Conservation (phyloP, 2,888 invertebrate genomes). For the Caenorhabditis angaria region DNA sequence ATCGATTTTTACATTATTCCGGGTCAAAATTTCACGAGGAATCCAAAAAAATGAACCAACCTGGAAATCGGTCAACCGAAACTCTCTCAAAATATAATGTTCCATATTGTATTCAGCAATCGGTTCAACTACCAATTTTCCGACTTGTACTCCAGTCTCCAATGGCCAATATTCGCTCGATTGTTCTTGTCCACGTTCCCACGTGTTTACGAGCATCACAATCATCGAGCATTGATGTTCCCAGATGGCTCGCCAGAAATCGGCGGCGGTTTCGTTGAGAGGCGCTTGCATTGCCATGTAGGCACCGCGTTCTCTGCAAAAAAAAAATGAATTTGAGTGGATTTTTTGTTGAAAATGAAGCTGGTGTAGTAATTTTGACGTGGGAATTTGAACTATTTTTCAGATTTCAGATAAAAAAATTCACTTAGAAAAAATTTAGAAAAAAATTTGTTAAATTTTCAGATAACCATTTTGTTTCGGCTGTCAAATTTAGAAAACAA, state of each 20-base stretch:
- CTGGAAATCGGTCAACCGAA: constrained; percentile 95
- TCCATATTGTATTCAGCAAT: constrained; percentile 99
- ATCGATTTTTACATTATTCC: no score
- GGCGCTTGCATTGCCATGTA: constrained; percentile 99
- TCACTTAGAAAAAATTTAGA: no score
- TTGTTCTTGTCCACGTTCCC: constrained; percentile 82
- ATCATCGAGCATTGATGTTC: constrained; percentile 99
- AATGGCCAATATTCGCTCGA: constrained; percentile 99
- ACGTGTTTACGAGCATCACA: constrained; percentile 82
- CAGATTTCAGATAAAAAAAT: no score
- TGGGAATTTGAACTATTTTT: no score
- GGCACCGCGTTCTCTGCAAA: constrained; percentile 79
- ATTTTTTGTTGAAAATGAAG: no score
- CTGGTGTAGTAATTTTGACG: no score
- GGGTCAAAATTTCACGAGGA: no score
- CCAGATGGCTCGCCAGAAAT: constrained; percentile 99
- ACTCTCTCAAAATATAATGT: constrained; percentile 96
- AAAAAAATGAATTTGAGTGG: no score
- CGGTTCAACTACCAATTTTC: constrained; percentile 97
- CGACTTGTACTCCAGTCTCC: constrained; percentile 77
- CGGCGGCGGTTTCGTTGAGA: constrained; percentile 91
- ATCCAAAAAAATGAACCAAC: no score
- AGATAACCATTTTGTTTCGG: no score
- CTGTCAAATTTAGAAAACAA: no score
- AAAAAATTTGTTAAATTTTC: no score